Percentiles rank a stretch among this genome's conserved stretches.
Evolutionary conservation across 1,140 invertebrate species (phyloP).

Genomic region (Melitaea cinxia): DNA sequence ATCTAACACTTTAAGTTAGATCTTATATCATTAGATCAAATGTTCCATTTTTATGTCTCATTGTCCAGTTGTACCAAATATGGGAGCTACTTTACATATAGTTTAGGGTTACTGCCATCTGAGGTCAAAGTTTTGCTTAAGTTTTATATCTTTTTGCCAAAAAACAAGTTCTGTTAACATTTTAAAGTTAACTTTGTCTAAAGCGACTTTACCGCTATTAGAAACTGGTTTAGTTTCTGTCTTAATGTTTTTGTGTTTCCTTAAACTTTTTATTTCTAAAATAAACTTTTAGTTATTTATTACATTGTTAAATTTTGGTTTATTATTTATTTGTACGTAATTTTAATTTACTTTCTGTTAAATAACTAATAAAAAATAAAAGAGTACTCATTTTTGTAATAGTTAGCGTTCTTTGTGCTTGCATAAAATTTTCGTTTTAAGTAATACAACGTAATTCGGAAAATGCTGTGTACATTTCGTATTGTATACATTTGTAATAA

Average conservation of each 20-base stretch:
- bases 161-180: constrained; percentile 26
- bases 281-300: not conserved
- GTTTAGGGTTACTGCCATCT: constrained; percentile 9
- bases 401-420: no score
- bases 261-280: not conserved
- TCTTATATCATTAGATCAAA: not conserved
- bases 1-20: not conserved
- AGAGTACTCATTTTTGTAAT: no score
- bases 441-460: no score
- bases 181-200: constrained; percentile 19
- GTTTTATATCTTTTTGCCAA: constrained; percentile 26
- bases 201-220: constrained; percentile 26
- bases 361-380: no score
- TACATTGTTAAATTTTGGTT: not conserved
- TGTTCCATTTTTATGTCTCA: constrained; percentile 1
- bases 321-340: not conserved
- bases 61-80: constrained; percentile 18
- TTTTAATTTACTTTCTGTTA: no score
- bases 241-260: constrained; percentile 1
- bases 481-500: no score
- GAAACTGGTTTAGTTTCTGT: constrained; percentile 25
- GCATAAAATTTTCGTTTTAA: no score
- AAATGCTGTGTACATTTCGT: no score
- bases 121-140: constrained; percentile 25
- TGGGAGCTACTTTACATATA: constrained; percentile 4